Conservation (phyloP, 2,797 vertebrate species). For the Acrossocheilus wenchowensis region DNA sequence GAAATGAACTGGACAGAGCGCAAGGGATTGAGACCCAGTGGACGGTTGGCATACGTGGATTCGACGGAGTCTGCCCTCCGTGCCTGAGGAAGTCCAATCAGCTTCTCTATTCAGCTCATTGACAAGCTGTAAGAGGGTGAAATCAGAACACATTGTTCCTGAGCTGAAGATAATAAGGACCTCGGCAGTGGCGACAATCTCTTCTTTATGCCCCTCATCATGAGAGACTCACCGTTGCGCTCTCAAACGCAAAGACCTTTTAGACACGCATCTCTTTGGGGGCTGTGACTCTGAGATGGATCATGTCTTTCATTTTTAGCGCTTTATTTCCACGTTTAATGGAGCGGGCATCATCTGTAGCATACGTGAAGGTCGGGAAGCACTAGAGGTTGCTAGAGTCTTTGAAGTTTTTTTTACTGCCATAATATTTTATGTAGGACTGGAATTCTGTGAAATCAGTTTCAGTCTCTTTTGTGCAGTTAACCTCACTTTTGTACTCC, state of each 20-base stretch:
- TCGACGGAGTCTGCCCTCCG: conserved; percentile 67
- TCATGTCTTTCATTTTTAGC: conserved; percentile 23
- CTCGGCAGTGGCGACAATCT: conserved; percentile 62
- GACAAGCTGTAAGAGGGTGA: conserved; percentile 72
- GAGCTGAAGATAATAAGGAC: conserved; percentile 64
- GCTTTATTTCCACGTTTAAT: not conserved
- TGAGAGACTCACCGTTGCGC: conserved; percentile 62
- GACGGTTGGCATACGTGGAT: conserved; percentile 34
- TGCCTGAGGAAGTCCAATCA: conserved; percentile 73
- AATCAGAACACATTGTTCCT: conserved; percentile 81
- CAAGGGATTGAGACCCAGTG: conserved; percentile 17
- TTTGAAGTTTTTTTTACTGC: not conserved
- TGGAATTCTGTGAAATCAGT: not conserved
- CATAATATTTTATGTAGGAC: not conserved
- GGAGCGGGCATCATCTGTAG: not conserved
- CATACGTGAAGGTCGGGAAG: not conserved
- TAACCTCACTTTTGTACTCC: not conserved
- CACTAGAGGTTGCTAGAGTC: not conserved
- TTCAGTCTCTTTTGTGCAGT: not conserved
- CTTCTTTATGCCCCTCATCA: conserved; percentile 58
- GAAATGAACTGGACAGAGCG: conserved; percentile 30
- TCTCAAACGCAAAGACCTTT: conserved; percentile 57
- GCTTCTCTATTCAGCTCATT: conserved; percentile 73
- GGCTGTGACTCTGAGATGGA: conserved; percentile 27
- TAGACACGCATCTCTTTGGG: conserved; percentile 48